These are phyloP conservation scores for Schizopygopsis pylzovi DNA, from an alignment of 2,797 vertebrate genomes.

Conservation along the genomic window DNA sequence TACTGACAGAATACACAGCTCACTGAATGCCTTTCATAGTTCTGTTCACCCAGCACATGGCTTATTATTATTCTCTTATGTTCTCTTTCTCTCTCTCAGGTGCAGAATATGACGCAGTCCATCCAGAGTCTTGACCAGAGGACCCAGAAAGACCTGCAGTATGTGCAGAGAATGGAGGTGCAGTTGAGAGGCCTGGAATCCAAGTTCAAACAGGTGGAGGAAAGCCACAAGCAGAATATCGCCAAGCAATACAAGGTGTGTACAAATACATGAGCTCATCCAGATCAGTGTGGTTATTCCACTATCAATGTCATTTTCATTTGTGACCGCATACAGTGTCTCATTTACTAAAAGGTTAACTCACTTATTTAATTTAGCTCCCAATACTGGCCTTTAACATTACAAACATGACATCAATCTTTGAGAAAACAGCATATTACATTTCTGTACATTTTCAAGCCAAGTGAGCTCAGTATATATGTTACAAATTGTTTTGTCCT, in stretches of 20 bases:
- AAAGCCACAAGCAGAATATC: constrained; percentile 90
- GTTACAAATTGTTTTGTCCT: constrained; percentile 23
- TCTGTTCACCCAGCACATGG: neutral
- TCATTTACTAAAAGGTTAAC: constrained; percentile 27
- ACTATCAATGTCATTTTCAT: constrained; percentile 34
- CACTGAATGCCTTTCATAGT: neutral
- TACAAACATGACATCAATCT: constrained; percentile 8
- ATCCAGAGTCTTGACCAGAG: constrained; percentile 93
- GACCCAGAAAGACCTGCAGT: constrained; percentile 92
- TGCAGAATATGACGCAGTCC: constrained; percentile 97
- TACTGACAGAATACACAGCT: neutral
- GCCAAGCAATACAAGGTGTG: constrained; percentile 94
- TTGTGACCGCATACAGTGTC: constrained; percentile 5
- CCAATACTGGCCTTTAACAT: constrained; percentile 5
- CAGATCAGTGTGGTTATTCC: constrained; percentile 15
- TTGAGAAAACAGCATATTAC: neutral
- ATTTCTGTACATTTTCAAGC: neutral
- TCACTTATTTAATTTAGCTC: constrained; percentile 10
- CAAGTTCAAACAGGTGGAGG: constrained; percentile 94
- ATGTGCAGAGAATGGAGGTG: constrained; percentile 95
- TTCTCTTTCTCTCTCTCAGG: constrained; percentile 73
- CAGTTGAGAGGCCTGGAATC: constrained; percentile 91
- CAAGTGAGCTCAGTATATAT: neutral
- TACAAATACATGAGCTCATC: neutral
- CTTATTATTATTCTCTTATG: neutral